Conservation (phyloP, 2,888 invertebrate species). For the Troglohyphantes excavatus region DNA sequence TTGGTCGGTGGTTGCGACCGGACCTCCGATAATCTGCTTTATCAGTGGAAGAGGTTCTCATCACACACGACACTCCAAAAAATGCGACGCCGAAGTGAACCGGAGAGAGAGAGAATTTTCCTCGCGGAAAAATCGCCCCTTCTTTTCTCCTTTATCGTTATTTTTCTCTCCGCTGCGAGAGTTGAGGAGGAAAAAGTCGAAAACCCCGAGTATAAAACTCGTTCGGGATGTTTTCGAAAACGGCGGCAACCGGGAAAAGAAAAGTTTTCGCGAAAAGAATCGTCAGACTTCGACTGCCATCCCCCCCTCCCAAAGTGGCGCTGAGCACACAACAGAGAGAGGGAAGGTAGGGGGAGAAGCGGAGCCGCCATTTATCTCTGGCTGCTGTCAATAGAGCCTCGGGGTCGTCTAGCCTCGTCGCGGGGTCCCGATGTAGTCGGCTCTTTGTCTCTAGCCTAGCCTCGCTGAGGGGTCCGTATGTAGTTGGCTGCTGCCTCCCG, state of each 20-base stretch:
- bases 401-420: slow-evolving; percentile 64
- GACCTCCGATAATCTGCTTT: not conserved
- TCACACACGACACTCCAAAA: not conserved
- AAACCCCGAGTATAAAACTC: slow-evolving; percentile 64
- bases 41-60: not conserved
- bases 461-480: slow-evolving; percentile 74
- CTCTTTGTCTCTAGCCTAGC: slow-evolving; percentile 71
- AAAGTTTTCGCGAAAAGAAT: slow-evolving; percentile 66
- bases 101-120: slow-evolving; percentile 30
- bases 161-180: slow-evolving; percentile 57
- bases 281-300: not conserved
- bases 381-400: not conserved
- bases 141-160: slow-evolving; percentile 57
- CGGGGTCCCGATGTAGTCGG: slow-evolving; percentile 76
- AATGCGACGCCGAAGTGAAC: not conserved
- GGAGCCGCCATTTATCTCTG: not conserved
- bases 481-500: slow-evolving; percentile 69
- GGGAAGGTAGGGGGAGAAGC: too few species aligned
- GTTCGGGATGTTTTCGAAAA: slow-evolving; percentile 76
- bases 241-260: slow-evolving; percentile 62
- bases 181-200: slow-evolving; percentile 75
- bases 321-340: too few species aligned
- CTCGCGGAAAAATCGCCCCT: not conserved
- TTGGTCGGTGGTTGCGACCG: not conserved
- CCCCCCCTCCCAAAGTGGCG: not conserved